These are phyloP conservation scores for Pseudococcus viburni DNA, from an alignment of 2,888 invertebrate species.

Conservation along the genomic window DNA sequence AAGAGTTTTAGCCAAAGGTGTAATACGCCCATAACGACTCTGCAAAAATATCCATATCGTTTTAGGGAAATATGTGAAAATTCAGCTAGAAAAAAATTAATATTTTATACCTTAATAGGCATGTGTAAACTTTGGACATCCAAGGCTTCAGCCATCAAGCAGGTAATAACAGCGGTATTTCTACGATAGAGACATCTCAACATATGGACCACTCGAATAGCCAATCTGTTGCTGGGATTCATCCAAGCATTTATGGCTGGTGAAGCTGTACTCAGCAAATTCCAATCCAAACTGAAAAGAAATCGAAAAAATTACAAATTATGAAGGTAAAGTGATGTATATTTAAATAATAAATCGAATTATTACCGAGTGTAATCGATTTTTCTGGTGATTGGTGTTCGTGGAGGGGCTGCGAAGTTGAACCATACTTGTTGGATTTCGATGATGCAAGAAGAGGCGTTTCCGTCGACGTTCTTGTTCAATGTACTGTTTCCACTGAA, in stretches of 20 bases:
- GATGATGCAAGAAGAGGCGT: slow-evolving; percentile 88
- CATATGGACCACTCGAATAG: slow-evolving; percentile 86
- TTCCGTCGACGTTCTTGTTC: slow-evolving; percentile 74
- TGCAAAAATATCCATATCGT: slow-evolving; percentile 71
- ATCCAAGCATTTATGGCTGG: slow-evolving; percentile 98
- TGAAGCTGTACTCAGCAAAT: slow-evolving; percentile 93
- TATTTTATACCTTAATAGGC: slow-evolving; percentile 79
- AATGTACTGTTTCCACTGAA: slow-evolving; percentile 67
- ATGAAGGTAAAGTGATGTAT: background rate
- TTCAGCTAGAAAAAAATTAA: background rate
- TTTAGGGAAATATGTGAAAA: no score
- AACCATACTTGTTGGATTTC: slow-evolving; percentile 95
- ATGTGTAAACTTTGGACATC: slow-evolving; percentile 89
- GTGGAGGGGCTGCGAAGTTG: slow-evolving; percentile 96
- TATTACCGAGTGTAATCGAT: slow-evolving; percentile 90
- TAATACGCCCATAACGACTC: slow-evolving; percentile 92
- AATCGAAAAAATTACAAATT: background rate
- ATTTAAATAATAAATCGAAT: slow-evolving; percentile 68
- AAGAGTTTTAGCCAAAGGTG: slow-evolving; percentile 88
- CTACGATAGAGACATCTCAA: slow-evolving; percentile 84
- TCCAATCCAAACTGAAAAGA: slow-evolving; percentile 88
- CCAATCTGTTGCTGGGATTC: slow-evolving; percentile 93
- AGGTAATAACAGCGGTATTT: slow-evolving; percentile 90
- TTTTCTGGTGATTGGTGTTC: slow-evolving; percentile 93
- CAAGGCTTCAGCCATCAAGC: slow-evolving; percentile 94